phyloP scores from a whole-genome alignment of 2,797 vertebrate species.

The Eidolon dupreanum region DNA sequence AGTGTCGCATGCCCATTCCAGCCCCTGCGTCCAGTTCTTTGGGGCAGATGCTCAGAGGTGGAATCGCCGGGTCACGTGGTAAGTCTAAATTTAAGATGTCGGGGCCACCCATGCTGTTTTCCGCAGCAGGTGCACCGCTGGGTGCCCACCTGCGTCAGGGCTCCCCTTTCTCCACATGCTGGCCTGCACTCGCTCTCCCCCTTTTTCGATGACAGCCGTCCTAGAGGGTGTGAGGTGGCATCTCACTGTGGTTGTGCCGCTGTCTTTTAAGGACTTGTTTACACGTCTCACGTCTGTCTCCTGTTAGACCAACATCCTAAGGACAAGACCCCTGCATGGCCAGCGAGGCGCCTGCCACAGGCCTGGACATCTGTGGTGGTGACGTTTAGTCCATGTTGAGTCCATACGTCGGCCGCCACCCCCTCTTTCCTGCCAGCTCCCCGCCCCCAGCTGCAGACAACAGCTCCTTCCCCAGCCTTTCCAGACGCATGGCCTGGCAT shows the following conservation, averaged over 20 bases:
- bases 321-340: no score
- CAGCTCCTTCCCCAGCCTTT: fast-evolving
- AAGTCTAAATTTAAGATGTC: fast-evolving
- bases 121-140: fast-evolving
- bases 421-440: fast-evolving
- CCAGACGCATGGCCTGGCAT: neutral
- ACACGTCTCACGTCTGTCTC: neutral
- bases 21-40: neutral
- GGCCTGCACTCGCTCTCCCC: fast-evolving
- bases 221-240: fast-evolving
- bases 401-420: fast-evolving
- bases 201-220: fast-evolving
- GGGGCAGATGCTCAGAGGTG: fast-evolving
- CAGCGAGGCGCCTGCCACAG: fast-evolving
- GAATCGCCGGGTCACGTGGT: fast-evolving
- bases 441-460: neutral
- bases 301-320: neutral
- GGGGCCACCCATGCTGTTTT: neutral
- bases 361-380: neutral
- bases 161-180: neutral
- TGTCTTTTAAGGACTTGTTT: neutral
- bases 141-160: fast-evolving
- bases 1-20: fast-evolving
- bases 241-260: fast-evolving
- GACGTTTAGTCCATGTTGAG: fast-evolving